phyloP scores from a whole-genome alignment of 2,113 vertebrate genomes.

The Macroglossus sobrinus region DNA sequence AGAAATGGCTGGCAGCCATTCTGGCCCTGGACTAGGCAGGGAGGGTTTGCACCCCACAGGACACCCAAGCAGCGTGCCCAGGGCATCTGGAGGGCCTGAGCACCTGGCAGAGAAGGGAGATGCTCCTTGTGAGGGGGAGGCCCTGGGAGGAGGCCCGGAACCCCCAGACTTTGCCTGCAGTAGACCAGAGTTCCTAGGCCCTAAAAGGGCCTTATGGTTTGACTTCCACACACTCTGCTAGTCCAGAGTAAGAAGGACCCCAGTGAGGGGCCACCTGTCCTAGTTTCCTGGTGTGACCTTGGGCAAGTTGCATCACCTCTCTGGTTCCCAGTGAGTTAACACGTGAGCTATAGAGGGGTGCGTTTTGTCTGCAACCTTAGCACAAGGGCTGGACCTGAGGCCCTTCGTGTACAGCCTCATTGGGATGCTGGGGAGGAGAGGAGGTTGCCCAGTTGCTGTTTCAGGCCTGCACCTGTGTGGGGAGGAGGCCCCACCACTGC shows the following conservation, averaged over 20 bases:
- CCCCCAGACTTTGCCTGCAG: background rate
- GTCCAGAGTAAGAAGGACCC: background rate
- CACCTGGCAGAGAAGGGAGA: background rate
- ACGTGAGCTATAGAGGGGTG: rapidly evolving
- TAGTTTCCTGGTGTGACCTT: background rate
- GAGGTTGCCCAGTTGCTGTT: background rate
- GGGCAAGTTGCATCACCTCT: background rate
- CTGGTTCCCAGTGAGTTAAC: background rate
- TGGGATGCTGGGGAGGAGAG: background rate
- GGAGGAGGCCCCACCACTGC: background rate
- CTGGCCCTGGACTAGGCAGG: background rate
- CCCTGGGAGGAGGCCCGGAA: background rate
- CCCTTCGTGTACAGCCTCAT: background rate
- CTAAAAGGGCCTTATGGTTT: background rate
- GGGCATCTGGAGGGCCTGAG: background rate
- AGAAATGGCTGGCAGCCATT: background rate
- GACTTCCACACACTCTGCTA: no score
- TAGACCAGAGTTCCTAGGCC: background rate
- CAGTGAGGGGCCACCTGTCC: background rate
- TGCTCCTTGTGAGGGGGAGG: no score
- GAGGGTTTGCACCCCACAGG: background rate
- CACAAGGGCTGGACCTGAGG: background rate
- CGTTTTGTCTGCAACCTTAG: background rate
- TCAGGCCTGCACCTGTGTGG: no score
- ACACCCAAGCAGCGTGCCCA: background rate